Base-by-base conservation (phyloP, 64 coral and sea anemone species). In the Acropora tenuis region DNA sequence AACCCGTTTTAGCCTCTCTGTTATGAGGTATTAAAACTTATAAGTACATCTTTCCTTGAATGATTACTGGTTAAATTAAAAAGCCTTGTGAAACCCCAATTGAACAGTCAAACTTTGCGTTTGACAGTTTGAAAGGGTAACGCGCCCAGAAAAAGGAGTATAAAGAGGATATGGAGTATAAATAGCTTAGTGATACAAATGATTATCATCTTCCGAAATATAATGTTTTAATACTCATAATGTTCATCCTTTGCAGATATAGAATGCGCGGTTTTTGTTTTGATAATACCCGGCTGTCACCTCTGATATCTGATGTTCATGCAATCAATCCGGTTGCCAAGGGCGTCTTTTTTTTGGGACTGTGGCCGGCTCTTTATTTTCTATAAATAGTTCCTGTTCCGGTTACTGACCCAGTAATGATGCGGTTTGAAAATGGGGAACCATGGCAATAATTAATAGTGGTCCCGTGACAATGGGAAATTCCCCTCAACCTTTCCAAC, bases 161-260 rank as follows among this genome's bases (percentile, higher is more conserved):
- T 75, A 75, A 13, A 0, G 40, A 10, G 68, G 4, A 71, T 6
- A 50, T 13, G n/a, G 76, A 49, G 76, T 11, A 41, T 82, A 82
- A 82, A 61, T n/a, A 82, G 79, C 43, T 82, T 82, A 82, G 16
- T 47, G 53, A 13, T 82, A 45, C 7, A 65, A 82, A 43, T 42
- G 53, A 61, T 44, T 3, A 44, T 82, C 6, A 65, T 44, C 79
- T 61, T 82, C 57, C 53, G 43, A 43, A n/a, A 60, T 8, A 43
- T 44, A 41, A 59, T 61, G 10, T 8, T 20, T 63, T 82, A 63
- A 41, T 16, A 10, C 42, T 46, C 65, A 40, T 30, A 30, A 30
- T 30, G 52, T 60, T 3, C 16, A 81, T 20, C 52, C 6, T 12
- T 61, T 13, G 9, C 8, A 10, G 20, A 43, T 43, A 61, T 65